A percentile compares a stretch with the other conserved stretches of the same genome.
Conservation (phyloP, 64 coral and sea anemone genomes). For the Actinia equina region DNA sequence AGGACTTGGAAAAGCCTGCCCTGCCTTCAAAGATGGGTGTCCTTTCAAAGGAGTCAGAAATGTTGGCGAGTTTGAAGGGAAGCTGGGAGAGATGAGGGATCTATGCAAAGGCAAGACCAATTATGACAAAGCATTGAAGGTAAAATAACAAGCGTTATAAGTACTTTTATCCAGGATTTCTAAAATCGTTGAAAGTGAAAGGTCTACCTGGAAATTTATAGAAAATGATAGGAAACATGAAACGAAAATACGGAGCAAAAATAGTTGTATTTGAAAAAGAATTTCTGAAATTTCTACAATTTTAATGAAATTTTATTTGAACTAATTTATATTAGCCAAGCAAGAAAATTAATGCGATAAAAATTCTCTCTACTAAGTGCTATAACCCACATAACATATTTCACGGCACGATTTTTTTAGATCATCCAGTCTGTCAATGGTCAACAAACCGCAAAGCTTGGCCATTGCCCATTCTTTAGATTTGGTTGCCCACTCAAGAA, state of each 20-base stretch:
- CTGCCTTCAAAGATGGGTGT: slow-evolving; percentile 14
- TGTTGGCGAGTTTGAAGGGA: slow-evolving; percentile 30
- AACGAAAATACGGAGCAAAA: no score
- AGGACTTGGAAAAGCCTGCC: slow-evolving; percentile 11
- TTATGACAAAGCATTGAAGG: neutral
- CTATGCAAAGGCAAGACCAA: slow-evolving; percentile 7
- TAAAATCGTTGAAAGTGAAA: no score
- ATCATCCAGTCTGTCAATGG: neutral
- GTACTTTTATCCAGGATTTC: no score
- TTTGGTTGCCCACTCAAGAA: neutral
- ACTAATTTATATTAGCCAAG: no score
- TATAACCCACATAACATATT: neutral
- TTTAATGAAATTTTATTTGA: no score
- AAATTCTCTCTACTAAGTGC: neutral
- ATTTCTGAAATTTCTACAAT: no score
- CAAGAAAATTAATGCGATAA: no score
- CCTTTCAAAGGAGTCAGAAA: slow-evolving; percentile 20
- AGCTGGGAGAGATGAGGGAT: slow-evolving; percentile 14
- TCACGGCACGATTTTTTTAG: neutral
- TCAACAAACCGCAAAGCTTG: neutral
- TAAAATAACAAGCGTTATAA: no score
- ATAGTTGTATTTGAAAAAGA: no score
- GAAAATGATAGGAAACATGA: no score
- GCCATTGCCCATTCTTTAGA: neutral
- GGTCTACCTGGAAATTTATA: no score